phyloP scores from a whole-genome alignment of 2,797 vertebrate genomes.

The Rhadinocentrus ornatus region DNA sequence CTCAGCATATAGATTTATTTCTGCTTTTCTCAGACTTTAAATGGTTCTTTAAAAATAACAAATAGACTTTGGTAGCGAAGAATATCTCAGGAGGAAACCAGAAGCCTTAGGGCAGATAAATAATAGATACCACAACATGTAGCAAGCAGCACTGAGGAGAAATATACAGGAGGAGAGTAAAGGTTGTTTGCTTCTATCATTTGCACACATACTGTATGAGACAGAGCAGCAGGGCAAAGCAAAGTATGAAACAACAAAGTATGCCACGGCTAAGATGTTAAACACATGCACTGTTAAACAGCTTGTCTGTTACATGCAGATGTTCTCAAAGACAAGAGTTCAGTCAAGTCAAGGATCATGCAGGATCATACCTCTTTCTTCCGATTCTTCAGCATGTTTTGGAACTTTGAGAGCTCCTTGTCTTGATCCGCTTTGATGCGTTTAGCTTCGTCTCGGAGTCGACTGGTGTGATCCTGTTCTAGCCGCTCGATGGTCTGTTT shows the following conservation, averaged over 20 bases:
- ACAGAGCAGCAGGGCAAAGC: slow-evolving; percentile 27
- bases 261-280: slow-evolving; percentile 18
- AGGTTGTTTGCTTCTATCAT: slow-evolving; percentile 20
- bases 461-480: slow-evolving; percentile 97
- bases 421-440: slow-evolving; percentile 98
- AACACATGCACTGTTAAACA: slow-evolving; percentile 44
- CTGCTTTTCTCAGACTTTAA: slow-evolving; percentile 9
- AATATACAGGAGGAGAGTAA: slow-evolving; percentile 41
- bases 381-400: slow-evolving; percentile 95
- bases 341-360: slow-evolving; percentile 22
- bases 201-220: slow-evolving; percentile 28
- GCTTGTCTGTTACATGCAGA: slow-evolving; percentile 41
- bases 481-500: slow-evolving; percentile 97
- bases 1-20: background rate
- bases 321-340: slow-evolving; percentile 5
- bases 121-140: slow-evolving; percentile 60
- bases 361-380: slow-evolving; percentile 91
- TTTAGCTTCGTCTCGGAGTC: slow-evolving; percentile 94
- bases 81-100: slow-evolving; percentile 41
- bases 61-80: slow-evolving; percentile 27
- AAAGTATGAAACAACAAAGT: slow-evolving; percentile 33
- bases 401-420: slow-evolving; percentile 96
- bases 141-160: slow-evolving; percentile 47
- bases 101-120: slow-evolving; percentile 58
- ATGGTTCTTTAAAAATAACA: slow-evolving; percentile 50